A percentile compares a stretch with the other conserved stretches of the same genome.
Conservation (phyloP, 2,113 vertebrate species). For the Rhabdornis inornatus region DNA sequence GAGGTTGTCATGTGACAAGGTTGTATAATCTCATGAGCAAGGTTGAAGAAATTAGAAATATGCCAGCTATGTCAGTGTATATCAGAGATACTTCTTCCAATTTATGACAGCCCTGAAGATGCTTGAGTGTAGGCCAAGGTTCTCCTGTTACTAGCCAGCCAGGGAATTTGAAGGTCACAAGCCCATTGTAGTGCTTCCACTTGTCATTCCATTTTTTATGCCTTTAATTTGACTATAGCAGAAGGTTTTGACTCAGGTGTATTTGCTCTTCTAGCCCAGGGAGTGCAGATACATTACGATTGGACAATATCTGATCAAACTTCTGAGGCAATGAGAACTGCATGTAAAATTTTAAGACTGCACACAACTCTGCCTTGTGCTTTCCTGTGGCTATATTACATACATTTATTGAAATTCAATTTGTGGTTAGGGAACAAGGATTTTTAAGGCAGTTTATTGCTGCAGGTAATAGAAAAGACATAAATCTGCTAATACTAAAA, state of each 20-base stretch:
- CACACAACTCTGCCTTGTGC: not conserved
- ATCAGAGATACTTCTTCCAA: not conserved
- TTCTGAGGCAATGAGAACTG: not conserved
- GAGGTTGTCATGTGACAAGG: not conserved
- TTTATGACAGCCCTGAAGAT: not conserved
- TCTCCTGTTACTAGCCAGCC: not conserved
- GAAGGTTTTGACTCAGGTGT: not conserved
- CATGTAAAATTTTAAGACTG: not conserved
- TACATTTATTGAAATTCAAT: slow-evolving; percentile 57
- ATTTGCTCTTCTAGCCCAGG: not conserved
- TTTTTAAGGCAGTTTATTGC: slow-evolving; percentile 6
- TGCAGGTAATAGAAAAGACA: slow-evolving; percentile 37
- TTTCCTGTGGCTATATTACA: slow-evolving; percentile 2
- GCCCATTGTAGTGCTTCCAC: not conserved
- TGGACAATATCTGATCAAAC: not conserved
- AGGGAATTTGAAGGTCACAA: not conserved
- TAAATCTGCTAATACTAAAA: slow-evolving; percentile 27
- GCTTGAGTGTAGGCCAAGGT: not conserved
- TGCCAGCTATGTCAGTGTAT: not conserved
- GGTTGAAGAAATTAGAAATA: not conserved
- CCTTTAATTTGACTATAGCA: not conserved
- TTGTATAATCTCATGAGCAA: not conserved
- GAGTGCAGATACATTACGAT: not conserved
- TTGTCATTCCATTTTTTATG: not conserved
- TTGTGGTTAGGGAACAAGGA: slow-evolving; percentile 27